These are phyloP conservation scores for Leucophenga montana DNA, from an alignment of 2,888 invertebrate species.

Conservation along the genomic window DNA sequence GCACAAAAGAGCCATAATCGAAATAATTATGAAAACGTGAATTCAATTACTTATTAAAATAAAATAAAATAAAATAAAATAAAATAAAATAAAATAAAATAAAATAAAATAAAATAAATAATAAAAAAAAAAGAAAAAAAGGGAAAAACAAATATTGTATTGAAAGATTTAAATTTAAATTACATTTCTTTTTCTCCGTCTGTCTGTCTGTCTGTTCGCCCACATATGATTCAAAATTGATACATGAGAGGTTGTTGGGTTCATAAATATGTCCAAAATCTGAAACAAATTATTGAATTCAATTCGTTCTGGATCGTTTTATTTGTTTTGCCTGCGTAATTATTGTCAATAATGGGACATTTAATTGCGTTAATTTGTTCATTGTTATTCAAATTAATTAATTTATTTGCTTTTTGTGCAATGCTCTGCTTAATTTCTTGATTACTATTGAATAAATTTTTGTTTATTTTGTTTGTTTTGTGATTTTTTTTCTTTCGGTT, in stretches of 20 bases:
- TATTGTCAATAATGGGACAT: neutral
- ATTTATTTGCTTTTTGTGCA: neutral
- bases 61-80: no score
- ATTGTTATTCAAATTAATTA: neutral
- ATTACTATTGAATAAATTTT: neutral
- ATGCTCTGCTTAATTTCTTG: constrained; percentile 10
- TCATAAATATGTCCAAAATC: constrained; percentile 7
- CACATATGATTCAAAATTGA: neutral
- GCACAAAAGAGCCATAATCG: neutral
- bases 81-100: neutral
- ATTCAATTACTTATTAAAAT: neutral
- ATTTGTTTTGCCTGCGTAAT: constrained; percentile 1
- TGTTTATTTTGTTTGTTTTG: no score
- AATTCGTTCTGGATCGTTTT: neutral
- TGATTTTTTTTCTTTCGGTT: no score
- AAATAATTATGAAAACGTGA: neutral
- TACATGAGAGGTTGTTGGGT: constrained; percentile 3
- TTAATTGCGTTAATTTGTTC: constrained; percentile 7
- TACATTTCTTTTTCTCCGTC: no score
- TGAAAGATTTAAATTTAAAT: no score
- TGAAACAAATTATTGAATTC: neutral
- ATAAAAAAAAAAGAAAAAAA: no score
- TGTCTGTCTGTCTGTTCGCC: neutral
- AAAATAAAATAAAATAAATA: no score
- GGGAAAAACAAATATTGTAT: no score